Evolutionary conservation across 2,888 invertebrate species (phyloP), one percentile per base, ranked within the genome.

Genomic region (Octodonta nipae): DNA sequence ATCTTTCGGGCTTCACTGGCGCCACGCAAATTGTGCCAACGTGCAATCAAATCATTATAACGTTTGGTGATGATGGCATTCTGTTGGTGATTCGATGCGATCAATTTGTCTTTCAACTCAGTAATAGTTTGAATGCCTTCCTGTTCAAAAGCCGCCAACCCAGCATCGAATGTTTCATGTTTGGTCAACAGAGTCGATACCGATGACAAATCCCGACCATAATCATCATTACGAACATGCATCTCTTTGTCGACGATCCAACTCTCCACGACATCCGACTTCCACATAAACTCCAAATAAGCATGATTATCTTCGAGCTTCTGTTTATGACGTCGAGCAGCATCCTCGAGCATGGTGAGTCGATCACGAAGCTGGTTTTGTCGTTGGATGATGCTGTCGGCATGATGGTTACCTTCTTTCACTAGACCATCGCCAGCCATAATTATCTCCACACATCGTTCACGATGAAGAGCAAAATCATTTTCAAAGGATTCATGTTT

Each of bases 241-340:
- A 86, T 87, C 66, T 98, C 96, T 66, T 49, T 49, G 65, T 99
- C 98, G 17, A 89, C 93, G 58, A 99, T 98, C 98, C 98, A 99
- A 37, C 91, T 92, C 66, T 99, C 98, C n/a, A 99, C 98, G 29
- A 98, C 98, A 66, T 99, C 98, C 2, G 98, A 96, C 69, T 98
- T 99, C 98, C 98, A 98, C 83, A 99, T 89, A 66, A 99, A 95
- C 63, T 98, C 96, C 54, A 99, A 71, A 66, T 96, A 96, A 22
- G 96, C 95, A 0, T 92, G 92, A 70, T 96, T 98, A 65, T 99
- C 98, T 47, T 88, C 76, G 38, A 98, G 72, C 20, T 86, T 82
- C 1, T 82, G 79, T 67, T 93, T 92, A 50, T 98, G 80, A 11
- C 82, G 74, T 0, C 77, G 77, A 5, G 95, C 95, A 46, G 93